Percentiles rank a stretch among this genome's conserved stretches.
Conservation (phyloP, 2,888 invertebrate species). For the Drepanosiphum platanoidis region DNA sequence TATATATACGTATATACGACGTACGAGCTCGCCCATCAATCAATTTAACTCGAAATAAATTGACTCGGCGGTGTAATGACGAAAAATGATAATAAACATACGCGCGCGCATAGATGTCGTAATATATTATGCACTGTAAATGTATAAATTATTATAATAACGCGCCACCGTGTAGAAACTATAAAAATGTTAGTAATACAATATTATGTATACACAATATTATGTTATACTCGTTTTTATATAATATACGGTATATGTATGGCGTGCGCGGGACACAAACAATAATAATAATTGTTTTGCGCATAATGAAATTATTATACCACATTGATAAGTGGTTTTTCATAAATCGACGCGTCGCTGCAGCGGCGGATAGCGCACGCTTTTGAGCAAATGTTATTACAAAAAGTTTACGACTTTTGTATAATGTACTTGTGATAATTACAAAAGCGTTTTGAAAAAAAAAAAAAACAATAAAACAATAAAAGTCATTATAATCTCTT, state of each 20-base stretch:
- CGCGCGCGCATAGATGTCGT: too few species aligned
- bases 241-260: neutral
- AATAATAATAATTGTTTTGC: neutral
- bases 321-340: too few species aligned
- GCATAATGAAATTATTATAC: neutral
- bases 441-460: neutral
- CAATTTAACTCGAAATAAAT: slow-evolving; percentile 33
- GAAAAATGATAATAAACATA: slow-evolving; percentile 28
- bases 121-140: neutral
- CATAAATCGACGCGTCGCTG: neutral
- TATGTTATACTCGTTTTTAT: neutral
- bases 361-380: neutral
- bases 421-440: neutral
- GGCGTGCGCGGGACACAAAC: neutral
- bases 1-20: neutral
- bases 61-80: slow-evolving; percentile 7
- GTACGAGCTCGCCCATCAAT: slow-evolving; percentile 19
- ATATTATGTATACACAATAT: neutral
- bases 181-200: too few species aligned
- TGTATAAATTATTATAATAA: neutral
- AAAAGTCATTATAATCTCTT: neutral
- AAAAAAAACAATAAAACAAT: neutral
- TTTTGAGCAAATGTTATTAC: neutral
- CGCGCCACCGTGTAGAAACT: neutral
- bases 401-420: neutral